Evolutionary conservation across 2,888 invertebrate species (phyloP).

Genomic region (Isoperla grammatica): DNA sequence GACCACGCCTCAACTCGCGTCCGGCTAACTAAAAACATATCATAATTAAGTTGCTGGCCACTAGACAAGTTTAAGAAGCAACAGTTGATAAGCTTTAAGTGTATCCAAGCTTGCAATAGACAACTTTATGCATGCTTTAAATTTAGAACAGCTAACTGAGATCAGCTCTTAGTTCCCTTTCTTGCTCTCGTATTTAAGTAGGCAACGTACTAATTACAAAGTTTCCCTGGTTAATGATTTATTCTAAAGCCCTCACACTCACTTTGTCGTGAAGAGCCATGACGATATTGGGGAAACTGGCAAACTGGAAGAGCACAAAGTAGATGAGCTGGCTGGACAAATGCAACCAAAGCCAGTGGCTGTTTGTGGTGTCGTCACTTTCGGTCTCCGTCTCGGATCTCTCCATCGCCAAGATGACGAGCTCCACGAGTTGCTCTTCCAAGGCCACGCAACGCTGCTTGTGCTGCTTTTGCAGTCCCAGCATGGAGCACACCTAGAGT

Average conservation of each 20-base stretch:
- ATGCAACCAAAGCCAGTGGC: constrained; percentile 88
- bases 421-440: constrained; percentile 88
- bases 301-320: constrained; percentile 90
- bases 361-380: constrained; percentile 53
- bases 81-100: too few species aligned
- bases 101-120: too few species aligned
- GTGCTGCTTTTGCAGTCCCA: constrained; percentile 87
- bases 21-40: constrained; percentile 59
- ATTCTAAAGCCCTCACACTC: too few species aligned
- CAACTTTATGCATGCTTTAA: too few species aligned
- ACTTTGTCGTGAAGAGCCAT: constrained; percentile 81
- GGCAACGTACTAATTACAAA: too few species aligned
- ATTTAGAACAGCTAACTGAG: too few species aligned
- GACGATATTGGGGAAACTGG: constrained; percentile 88
- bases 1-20: constrained; percentile 77
- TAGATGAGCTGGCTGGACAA: constrained; percentile 92
- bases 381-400: constrained; percentile 60
- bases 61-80: too few species aligned
- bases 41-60: too few species aligned
- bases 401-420: constrained; percentile 89
- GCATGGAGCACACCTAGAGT: constrained; percentile 63
- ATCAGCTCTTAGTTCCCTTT: too few species aligned
- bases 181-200: too few species aligned
- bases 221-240: too few species aligned
- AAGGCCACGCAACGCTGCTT: constrained; percentile 63